A percentile compares a stretch with the other conserved stretches of the same genome.
phyloP scores from a whole-genome alignment of 2,113 vertebrate genomes.

The Etheostoma spectabile region DNA sequence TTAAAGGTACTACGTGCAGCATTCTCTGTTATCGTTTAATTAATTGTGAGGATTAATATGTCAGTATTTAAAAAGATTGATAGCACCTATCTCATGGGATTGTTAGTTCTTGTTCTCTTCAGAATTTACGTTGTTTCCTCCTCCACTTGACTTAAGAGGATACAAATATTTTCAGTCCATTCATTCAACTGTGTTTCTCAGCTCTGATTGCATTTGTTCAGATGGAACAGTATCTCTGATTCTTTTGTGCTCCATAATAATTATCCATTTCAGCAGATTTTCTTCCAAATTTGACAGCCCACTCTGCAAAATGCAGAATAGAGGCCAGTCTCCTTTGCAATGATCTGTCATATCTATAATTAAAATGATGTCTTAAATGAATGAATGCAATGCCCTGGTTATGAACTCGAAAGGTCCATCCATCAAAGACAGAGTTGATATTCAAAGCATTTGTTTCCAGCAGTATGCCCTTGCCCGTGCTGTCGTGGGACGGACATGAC shows the following conservation, averaged over 20 bases:
- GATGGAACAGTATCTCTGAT: slow-evolving; percentile 16
- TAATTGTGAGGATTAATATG: background rate
- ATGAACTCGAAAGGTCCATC: background rate
- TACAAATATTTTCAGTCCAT: slow-evolving; percentile 46
- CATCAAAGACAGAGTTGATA: background rate
- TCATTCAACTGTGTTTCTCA: slow-evolving; percentile 20
- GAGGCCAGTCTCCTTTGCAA: slow-evolving; percentile 8
- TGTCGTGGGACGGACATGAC: slow-evolving; percentile 50
- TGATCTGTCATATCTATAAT: background rate
- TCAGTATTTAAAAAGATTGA: too few species aligned
- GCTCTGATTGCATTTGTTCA: slow-evolving; percentile 33
- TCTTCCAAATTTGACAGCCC: slow-evolving; percentile 22
- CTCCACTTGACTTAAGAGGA: slow-evolving; percentile 26
- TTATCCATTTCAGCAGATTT: slow-evolving; percentile 34
- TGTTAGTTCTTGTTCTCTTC: background rate
- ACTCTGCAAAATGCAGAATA: slow-evolving; percentile 11
- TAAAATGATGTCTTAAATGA: slow-evolving; percentile 3
- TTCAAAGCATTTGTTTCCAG: slow-evolving; percentile 3
- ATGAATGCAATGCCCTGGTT: background rate
- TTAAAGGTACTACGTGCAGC: background rate
- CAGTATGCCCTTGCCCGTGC: slow-evolving; percentile 24
- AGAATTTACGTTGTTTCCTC: slow-evolving; percentile 4
- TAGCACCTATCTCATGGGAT: too few species aligned
- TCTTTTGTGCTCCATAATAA: slow-evolving; percentile 33
- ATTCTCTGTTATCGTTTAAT: background rate